A percentile compares a stretch with the other conserved stretches of the same genome.
Evolutionary conservation across 2,113 vertebrate genomes (phyloP).

Genomic region (Pao palembangensis): DNA sequence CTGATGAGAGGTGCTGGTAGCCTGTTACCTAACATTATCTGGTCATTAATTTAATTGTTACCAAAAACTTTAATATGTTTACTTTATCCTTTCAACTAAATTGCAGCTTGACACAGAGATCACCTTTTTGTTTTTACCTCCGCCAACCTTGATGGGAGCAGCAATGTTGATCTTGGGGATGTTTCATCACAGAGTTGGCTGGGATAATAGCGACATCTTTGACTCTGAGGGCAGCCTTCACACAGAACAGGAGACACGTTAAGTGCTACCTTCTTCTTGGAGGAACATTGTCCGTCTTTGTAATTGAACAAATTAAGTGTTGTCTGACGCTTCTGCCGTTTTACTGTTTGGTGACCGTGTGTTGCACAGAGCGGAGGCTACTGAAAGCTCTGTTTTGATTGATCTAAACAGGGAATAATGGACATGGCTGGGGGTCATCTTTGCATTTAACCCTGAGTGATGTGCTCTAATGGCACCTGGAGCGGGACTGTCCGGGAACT

Average conservation of each 20-base stretch:
- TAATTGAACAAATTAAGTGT: neutral
- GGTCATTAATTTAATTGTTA: too few species aligned
- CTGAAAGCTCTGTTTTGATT: slow-evolving; percentile 35
- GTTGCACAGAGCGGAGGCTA: neutral
- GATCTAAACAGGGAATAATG: slow-evolving; percentile 27
- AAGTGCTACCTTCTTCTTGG: slow-evolving; percentile 21
- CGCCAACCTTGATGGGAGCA: slow-evolving; percentile 4
- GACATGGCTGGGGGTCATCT: slow-evolving; percentile 39
- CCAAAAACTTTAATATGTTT: too few species aligned
- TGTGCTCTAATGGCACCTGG: slow-evolving; percentile 53
- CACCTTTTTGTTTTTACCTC: neutral
- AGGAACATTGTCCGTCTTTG: neutral
- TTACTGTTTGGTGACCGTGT: too few species aligned
- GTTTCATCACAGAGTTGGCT: slow-evolving; percentile 26
- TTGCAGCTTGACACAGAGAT: too few species aligned
- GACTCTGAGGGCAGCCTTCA: slow-evolving; percentile 13
- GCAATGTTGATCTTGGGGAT: slow-evolving; percentile 19
- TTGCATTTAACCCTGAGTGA: slow-evolving; percentile 43
- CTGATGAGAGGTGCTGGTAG: too few species aligned
- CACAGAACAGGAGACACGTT: slow-evolving; percentile 15
- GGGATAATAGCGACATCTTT: slow-evolving; percentile 22
- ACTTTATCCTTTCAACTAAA: too few species aligned
- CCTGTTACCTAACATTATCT: too few species aligned
- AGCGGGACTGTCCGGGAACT: slow-evolving; percentile 41
- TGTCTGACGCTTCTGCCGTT: neutral